Percentiles rank a stretch among this genome's conserved stretches.
Conservation (phyloP, 2,888 invertebrate species). For the Meganola albula region DNA sequence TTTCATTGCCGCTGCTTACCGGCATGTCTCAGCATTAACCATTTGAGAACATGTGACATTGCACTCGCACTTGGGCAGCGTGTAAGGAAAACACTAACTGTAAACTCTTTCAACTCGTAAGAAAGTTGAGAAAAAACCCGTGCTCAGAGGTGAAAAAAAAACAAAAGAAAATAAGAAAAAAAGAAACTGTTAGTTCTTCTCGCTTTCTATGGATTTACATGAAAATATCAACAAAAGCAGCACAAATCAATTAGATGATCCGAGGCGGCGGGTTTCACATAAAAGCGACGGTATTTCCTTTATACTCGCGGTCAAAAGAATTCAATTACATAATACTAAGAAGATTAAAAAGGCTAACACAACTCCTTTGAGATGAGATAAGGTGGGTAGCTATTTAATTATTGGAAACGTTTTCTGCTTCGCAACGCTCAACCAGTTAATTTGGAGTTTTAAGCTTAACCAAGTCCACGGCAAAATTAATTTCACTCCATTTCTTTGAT, state of each 20-base stretch:
- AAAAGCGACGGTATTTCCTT: conserved; percentile 64
- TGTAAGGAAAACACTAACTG: too few relatives aligned
- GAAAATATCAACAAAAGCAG: conserved; percentile 48
- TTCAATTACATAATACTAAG: conserved; percentile 71
- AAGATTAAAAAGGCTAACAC: conserved; percentile 69
- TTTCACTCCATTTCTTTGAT: conserved; percentile 33
- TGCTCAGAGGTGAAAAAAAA: too few relatives aligned
- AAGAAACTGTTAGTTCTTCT: too few relatives aligned
- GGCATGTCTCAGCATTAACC: too few relatives aligned
- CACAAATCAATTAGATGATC: conserved; percentile 63
- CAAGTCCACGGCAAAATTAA: conserved; percentile 33
- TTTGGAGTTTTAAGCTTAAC: conserved; percentile 37
- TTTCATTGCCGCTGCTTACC: too few relatives aligned
- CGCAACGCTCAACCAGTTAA: conserved; percentile 34
- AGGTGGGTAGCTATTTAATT: conserved; percentile 58
- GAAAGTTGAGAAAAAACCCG: too few relatives aligned
- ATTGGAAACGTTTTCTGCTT: conserved; percentile 46
- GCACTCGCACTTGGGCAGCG: too few relatives aligned
- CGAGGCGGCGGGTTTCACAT: conserved; percentile 53
- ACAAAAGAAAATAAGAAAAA: too few relatives aligned
- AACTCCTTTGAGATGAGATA: conserved; percentile 63
- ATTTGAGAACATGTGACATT: too few relatives aligned
- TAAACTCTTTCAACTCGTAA: too few relatives aligned
- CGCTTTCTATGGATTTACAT: conserved; percentile 33
- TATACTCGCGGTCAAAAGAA: conserved; percentile 69